These are phyloP conservation scores for Scytalopus superciliaris DNA, from an alignment of 2,113 vertebrate species.

Conservation along the genomic window DNA sequence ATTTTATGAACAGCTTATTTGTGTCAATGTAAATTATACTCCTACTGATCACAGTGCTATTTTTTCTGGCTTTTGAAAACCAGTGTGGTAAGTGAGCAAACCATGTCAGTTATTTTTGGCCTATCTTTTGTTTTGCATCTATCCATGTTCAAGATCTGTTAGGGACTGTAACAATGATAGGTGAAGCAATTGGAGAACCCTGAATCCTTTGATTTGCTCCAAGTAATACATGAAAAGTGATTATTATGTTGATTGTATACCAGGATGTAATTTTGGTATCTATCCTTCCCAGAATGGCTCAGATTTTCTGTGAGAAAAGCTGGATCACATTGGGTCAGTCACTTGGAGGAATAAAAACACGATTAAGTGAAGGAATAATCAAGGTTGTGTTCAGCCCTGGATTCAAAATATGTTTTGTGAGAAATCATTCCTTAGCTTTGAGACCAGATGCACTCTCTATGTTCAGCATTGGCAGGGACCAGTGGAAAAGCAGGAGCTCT, in stretches of 20 bases:
- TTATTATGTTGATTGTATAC: neutral
- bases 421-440: neutral
- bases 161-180: neutral
- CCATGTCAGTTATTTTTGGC: neutral
- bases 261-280: neutral
- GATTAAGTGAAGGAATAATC: neutral
- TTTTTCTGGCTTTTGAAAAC: conserved; percentile 2
- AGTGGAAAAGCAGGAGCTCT: neutral
- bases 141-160: neutral
- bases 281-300: neutral
- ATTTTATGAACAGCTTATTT: neutral
- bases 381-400: neutral
- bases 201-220: neutral
- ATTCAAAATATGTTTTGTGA: neutral
- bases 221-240: neutral
- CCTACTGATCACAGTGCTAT: neutral
- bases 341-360: neutral
- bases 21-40: neutral
- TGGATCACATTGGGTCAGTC: neutral
- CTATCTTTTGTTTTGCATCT: neutral
- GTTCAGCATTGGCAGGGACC: neutral
- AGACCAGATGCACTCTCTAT: neutral
- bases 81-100: neutral
- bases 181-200: neutral
- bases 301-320: neutral